Base-by-base conservation (phyloP, 2,888 invertebrate species). In the Stenodema calcarata region DNA sequence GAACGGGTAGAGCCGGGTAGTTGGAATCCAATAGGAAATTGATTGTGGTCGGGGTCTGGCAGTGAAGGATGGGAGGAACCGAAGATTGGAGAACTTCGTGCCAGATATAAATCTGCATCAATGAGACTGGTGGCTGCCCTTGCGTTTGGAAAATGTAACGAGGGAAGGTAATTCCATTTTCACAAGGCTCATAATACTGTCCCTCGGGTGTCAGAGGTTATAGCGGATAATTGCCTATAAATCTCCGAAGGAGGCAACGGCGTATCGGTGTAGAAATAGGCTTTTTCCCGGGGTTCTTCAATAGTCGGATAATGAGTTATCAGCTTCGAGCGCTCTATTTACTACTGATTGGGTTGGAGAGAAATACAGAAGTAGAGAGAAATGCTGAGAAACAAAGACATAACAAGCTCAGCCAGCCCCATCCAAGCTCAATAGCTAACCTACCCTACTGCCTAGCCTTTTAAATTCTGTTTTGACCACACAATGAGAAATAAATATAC, bases 1-100 rank as follows among this genome's bases (percentile, higher is more conserved):
- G 62, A 27, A 62, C 62, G 62, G 62, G 62, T 35, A 9, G 27
- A 23, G 62, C 23, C 7, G 62, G 27, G 62, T 62, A 62, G 62
- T 62, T 62, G 62, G 62, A 62, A 62, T 62, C 62, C 62, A 62
- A 62, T 62, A 62, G 62, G 62, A 62, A 62, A 62, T 62, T 62
- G 62, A 62, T 62, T 62, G 62, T 62, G 62, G 62, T 62, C 62
- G 23, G 62, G 23, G 62, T 9, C 62, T 62, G 62, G 62, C 62
- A 62, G 62, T 62, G 62, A 62, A 62, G 62, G 62, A 62, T 62
- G 62, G 62, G 23, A 23, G 62, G 62, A 62, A 27, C 62, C 23
- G 62, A 62, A 62, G 62, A 62, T 62, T 62, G 62, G 62, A 62
- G 62, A 62, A 62, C 62, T 62, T 62, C 62, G 62, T 62, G 62